Evolutionary conservation across 2,113 vertebrate genomes (phyloP), one percentile per base, ranked within the genome.

Genomic region (Trogon melanurus): DNA sequence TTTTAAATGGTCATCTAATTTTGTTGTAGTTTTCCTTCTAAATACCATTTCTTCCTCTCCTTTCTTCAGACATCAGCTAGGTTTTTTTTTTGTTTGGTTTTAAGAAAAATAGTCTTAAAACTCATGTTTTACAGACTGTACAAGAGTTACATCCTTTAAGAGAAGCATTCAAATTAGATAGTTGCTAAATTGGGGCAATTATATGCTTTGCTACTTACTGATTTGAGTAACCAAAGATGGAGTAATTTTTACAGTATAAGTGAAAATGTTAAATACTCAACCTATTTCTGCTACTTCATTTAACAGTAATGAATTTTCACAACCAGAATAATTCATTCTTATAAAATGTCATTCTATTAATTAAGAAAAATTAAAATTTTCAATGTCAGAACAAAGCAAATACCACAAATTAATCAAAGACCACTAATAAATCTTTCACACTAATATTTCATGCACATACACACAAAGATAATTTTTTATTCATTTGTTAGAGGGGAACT

Each of bases 231-330:
- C 36, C 66, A 65, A 94, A 76, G 41, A 78, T 27, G 54, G 11
- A 21, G 13, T 60, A 25, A 76, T 87, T 89, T 88, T 80, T 66
- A 36, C 5, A 45, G 25, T 84, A 4, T 82, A 17, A 51, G 21
- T 67, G 19, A 73, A 79, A 50, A 78, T 72, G 12, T 16, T 70
- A 69, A 67, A 75, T 91, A 87, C 61, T 56, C 16, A 95, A 69
- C 3, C 19, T 53, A 79, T 72, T 95, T 93, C 58, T 88, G 26
- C 18, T 57, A 53, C 45, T 76, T 92, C 47, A 69, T 72, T 92
- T 79, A 85, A 54, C 67, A 81, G 54, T 64, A 94, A 96, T 88
- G 44, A 79, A 64, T 95, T 95, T 78, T 73, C 25, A 44, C 60
- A 94, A 74, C 9, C 30, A 91, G 16, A 90, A 80, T 82, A 71